Base-by-base conservation (phyloP, 2,113 vertebrate genomes). In the Pelmatolapia mariae region DNA sequence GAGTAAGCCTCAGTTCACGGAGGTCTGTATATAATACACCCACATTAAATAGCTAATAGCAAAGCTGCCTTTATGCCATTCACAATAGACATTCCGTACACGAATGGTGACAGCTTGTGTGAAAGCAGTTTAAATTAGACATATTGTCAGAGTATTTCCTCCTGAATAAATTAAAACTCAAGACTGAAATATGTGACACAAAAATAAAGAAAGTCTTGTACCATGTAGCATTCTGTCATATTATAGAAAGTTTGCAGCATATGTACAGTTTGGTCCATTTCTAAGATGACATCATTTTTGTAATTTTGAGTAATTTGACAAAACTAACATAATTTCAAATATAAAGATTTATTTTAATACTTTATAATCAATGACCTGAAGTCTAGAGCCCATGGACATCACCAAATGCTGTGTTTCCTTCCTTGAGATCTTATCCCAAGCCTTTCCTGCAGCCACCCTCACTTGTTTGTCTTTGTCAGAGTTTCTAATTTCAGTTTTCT, bases 1-100 rank as follows among this genome's bases (percentile, higher is more conserved):
- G 73, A 86, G 82, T 85, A 83, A 61, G 57, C 45, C 59, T 85
- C 80, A 66, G 50, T 88, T 91, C 40, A 88, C 18, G n/a, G 71
- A 87, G n/a, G 50, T 33, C 78, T 57, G 22, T 85, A 81, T 79
- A 84, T 26, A 45, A 84, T 31, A 76, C 81, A 82, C 40, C 80
- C 82, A 71, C 57, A 50, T 85, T 81, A 61, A 91, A 79, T 26
- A 81, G 84, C 10, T 5, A 80, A 82, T 4, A 54, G 86, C 66
- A 84, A 43, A 83, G 81, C 43, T 1, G 24, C 47, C 61, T 87
- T 80, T 87, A 56, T 91, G 33, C 26, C 33, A 24, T 87, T 63
- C 40, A 86, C 50, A 91, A 82, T 78, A 31, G 54, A 89, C 85
- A 86, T 87, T 66, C 56, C 66, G 8, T 43, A 19, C 8, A 54